Base-by-base conservation (phyloP, 2,888 invertebrate species). In the Crematogaster levior region DNA sequence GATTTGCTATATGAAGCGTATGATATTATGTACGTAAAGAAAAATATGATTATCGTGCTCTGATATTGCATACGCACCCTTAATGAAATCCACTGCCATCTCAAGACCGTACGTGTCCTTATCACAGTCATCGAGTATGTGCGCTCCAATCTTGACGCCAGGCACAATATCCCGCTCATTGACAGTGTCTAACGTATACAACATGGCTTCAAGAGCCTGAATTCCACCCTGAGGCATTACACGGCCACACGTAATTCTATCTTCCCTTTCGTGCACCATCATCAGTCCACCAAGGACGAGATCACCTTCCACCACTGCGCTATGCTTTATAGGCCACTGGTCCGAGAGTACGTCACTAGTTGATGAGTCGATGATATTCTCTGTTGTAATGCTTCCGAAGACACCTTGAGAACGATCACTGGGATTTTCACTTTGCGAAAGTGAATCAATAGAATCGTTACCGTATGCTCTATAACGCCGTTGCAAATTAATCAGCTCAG, bases 81-180 rank as follows among this genome's bases (percentile, higher is more conserved):
- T 97, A 89, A 98, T 98, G 94, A 98, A 98, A 94, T 98, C 98
- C 61, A 98, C 97, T 1, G 98, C 98, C 97, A 98, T 98, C 94
- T 98, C 98, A 73, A 98, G 95, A 0, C 98, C 98, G 92, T 98
- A 98, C 7, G 98, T 98, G 94, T 98, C 98, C 95, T 97, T 97
- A 95, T 98, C 98, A 94, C 98, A 98, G 95, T 98, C 98, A 93
- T 98, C 98, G 65, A 98, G 96, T 85, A 98, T 97, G 92, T 97
- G 97, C 0, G 97, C 98, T 21, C 98, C 98, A 68, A 98, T 95
- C 34, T 95, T 96, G 73, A 98, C 96, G 61, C 97, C 97, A 0
- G 96, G 97, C 40, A 97, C 96, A 86, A 96, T 95, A 43, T 94
- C 93, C 3, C 84, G 88, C 91, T 96, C 95, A 92, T 97, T 97